A percentile compares a stretch with the other conserved stretches of the same genome.
Conservation (phyloP, 2,888 invertebrate genomes). For the Volucella zonaria region DNA sequence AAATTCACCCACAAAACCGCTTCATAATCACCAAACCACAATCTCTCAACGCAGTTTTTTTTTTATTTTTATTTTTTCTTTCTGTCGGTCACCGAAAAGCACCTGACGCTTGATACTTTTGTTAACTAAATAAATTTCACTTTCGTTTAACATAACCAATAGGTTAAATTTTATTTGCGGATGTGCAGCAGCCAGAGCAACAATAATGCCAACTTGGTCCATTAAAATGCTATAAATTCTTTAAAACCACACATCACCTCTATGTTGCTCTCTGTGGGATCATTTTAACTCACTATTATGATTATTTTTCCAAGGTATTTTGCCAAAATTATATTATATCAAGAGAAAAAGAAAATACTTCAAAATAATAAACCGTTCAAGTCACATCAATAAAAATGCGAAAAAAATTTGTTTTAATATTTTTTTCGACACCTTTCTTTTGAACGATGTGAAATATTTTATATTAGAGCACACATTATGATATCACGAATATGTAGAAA, state of each 20-base stretch:
- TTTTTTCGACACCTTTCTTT: conserved; percentile 22
- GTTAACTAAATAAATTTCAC: conserved; percentile 42
- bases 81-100: background rate
- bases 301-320: background rate
- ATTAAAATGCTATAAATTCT: conserved; percentile 57
- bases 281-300: conserved; percentile 1
- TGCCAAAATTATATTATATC: conserved; percentile 16
- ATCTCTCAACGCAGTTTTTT: background rate
- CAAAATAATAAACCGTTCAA: background rate
- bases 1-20: no score
- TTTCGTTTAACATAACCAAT: conserved; percentile 14
- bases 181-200: conserved; percentile 30
- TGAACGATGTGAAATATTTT: background rate
- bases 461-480: conserved; percentile 10
- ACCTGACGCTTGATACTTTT: conserved; percentile 9
- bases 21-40: no score
- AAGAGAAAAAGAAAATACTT: no score
- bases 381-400: conserved; percentile 5
- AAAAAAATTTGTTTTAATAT: conserved; percentile 24
- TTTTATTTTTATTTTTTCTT: conserved; percentile 15
- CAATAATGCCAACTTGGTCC: conserved; percentile 36
- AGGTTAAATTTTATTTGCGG: conserved; percentile 28
- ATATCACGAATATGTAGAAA: conserved; percentile 26
- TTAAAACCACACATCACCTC: conserved; percentile 29
- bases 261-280: conserved; percentile 2